Base-by-base conservation (phyloP, 2,797 vertebrate genomes). In the Hippopotamyrus pictus region DNA sequence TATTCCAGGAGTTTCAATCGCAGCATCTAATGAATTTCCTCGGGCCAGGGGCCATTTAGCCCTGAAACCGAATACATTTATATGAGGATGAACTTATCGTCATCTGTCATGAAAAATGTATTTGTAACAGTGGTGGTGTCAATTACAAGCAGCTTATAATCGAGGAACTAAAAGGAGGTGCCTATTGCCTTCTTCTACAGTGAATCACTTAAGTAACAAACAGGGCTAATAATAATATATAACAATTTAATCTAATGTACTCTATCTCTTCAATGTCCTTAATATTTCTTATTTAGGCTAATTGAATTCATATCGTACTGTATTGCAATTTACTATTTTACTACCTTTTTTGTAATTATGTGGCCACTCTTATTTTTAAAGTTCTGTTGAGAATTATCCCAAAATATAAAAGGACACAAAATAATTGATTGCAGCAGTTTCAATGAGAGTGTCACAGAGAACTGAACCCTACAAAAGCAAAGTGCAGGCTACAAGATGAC, bases 21-120 rank as follows among this genome's bases (percentile, higher is more conserved):
- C 46, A 33, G 83, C 50, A 86, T 51, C 46, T 86, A 86, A 86
- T 86, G 83, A 86, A 86, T 86, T 51, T 50, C 48, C 83, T 53
- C 25, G 50, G 83, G 83, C 48, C 51, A 86, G 83, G 5, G 50
- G n/a, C 83, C 83, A 14, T 53, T 53, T 86, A 86, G 48, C 25
- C 83, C 46, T 86, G 46, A 50, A 53, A 53, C 46, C 11, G 5
- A 29, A 50, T 86, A 86, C 22, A 51, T 86, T 86, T 51, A 53
- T 86, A 86, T 51, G 46, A 86, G 83, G 83, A 86, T 86, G 46
- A 86, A 25, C 50, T 53, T 86, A 29, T 86, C 22, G 22, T 86
- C 83, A 86, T 86, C 22, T 53, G 22, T n/a, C n/a, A 50, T 86
- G 83, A 29, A 51, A 53, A 51, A 53, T 51, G 83, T 50, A 85